phyloP scores from a whole-genome alignment of 2,888 invertebrate genomes.

The Taphrorychus bicolor region DNA sequence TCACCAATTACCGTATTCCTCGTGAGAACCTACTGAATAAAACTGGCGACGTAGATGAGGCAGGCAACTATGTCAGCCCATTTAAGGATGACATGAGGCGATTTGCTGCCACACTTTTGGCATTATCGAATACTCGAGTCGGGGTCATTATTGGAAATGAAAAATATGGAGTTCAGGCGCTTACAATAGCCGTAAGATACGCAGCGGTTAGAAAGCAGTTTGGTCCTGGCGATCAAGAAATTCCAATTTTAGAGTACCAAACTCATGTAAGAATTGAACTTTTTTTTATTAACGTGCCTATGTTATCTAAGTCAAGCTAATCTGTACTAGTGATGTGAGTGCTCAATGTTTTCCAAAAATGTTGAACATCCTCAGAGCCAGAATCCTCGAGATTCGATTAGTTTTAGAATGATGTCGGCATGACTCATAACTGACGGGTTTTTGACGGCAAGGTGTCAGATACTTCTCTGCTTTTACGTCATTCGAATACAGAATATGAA shows the following conservation, averaged over 20 bases:
- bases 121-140: conserved; percentile 83
- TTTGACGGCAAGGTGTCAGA: too few species aligned
- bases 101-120: conserved; percentile 85
- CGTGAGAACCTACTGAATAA: conserved; percentile 84
- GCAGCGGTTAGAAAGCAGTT: conserved; percentile 83
- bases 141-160: conserved; percentile 74
- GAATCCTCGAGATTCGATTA: too few species aligned
- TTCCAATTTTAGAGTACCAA: conserved; percentile 83
- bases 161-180: conserved; percentile 73
- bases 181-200: conserved; percentile 81
- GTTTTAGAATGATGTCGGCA: too few species aligned
- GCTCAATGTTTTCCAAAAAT: too few species aligned
- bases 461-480: too few species aligned
- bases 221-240: conserved; percentile 66
- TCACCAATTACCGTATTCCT: conserved; percentile 87
- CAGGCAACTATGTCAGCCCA: conserved; percentile 88
- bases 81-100: conserved; percentile 87
- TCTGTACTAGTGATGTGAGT: too few species aligned
- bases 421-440: too few species aligned
- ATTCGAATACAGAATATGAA: too few species aligned
- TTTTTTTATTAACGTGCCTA: background rate
- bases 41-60: conserved; percentile 87
- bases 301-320: too few species aligned
- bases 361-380: too few species aligned
- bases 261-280: conserved; percentile 68